Conservation (phyloP, 2,888 invertebrate species). For the Agrochola circellaris region DNA sequence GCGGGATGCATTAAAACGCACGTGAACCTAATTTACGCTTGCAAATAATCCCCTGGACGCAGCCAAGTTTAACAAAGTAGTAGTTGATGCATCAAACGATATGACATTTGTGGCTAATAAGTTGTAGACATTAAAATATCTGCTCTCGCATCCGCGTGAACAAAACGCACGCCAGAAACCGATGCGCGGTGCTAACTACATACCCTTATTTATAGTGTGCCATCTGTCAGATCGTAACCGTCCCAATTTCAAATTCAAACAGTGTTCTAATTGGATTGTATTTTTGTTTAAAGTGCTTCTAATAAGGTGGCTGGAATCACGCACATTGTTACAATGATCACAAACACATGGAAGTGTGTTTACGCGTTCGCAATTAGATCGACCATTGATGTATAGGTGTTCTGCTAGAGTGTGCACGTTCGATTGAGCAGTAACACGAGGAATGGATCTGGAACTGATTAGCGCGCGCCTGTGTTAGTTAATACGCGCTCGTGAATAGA, state of each 20-base stretch:
- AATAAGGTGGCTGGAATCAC: constrained; percentile 86
- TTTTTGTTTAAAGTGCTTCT: constrained; percentile 89
- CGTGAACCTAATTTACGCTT: constrained; percentile 89
- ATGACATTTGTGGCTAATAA: constrained; percentile 87
- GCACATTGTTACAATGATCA: constrained; percentile 87
- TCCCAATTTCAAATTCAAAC: constrained; percentile 88
- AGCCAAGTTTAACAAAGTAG: constrained; percentile 87
- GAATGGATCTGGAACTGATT: constrained; percentile 88
- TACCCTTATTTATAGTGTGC: constrained; percentile 87
- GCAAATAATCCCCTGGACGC: constrained; percentile 81
- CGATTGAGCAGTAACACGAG: constrained; percentile 86
- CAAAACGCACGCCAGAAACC: constrained; percentile 78
- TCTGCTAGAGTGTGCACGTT: constrained; percentile 73
- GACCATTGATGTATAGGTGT: constrained; percentile 87
- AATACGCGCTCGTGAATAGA: constrained; percentile 85
- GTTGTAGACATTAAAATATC: constrained; percentile 85
- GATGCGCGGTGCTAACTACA: constrained; percentile 78
- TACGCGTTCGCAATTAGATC: constrained; percentile 89
- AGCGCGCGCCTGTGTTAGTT: constrained; percentile 85
- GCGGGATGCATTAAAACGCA: constrained; percentile 89
- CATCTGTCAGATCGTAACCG: constrained; percentile 89
- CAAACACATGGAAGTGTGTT: constrained; percentile 87
- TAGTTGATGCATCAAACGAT: constrained; percentile 87
- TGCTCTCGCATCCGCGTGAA: constrained; percentile 73
- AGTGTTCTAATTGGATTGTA: constrained; percentile 89